Evolutionary conservation across 2,888 invertebrate species (phyloP), one percentile per base, ranked within the genome.

Genomic region (Erpobdella octoculata): DNA sequence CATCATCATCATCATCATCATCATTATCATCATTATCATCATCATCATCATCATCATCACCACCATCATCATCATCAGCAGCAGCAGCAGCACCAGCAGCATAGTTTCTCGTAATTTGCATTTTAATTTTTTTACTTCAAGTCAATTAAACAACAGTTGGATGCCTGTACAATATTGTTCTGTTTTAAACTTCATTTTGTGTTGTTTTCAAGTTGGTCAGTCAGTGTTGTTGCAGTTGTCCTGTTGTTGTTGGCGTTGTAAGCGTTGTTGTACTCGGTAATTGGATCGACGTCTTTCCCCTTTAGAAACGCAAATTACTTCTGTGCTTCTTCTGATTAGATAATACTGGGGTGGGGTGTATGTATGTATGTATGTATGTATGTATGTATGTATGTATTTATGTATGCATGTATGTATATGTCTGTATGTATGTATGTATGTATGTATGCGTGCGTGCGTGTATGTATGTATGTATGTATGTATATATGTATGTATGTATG

Each of bases 241-340:
- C 33, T 61, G 62, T 18, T 31, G 31, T 70, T 94, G 86, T 83
- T 95, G 95, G 84, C 94, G 93, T 0, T 94, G 93, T 79, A 93
- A 94, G 76, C 95, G 93, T 83, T 96, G 95, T 82, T 95, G 93
- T 84, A 96, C 89, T 61, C 95, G 87, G 82, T 94, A 94, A 73
- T 92, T n/a, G n/a, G n/a, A n/a, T n/a, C n/a, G n/a, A n/a, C n/a
- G n/a, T n/a, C n/a, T n/a, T n/a, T n/a, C n/a, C n/a, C n/a, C n/a
- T n/a, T n/a, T n/a, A n/a, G n/a, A n/a, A n/a, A n/a, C n/a, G n/a
- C n/a, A n/a, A n/a, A n/a, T n/a, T n/a, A n/a, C n/a, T n/a, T 25
- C 33, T 35, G 31, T 31, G 33, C 33, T 33, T 9, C 28, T 28
- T 9, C 12, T 61, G 62, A 8, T 33, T 61, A 35, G 33, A 28